phyloP scores from a whole-genome alignment of 2,888 invertebrate species.

The Onchidella celtica region DNA sequence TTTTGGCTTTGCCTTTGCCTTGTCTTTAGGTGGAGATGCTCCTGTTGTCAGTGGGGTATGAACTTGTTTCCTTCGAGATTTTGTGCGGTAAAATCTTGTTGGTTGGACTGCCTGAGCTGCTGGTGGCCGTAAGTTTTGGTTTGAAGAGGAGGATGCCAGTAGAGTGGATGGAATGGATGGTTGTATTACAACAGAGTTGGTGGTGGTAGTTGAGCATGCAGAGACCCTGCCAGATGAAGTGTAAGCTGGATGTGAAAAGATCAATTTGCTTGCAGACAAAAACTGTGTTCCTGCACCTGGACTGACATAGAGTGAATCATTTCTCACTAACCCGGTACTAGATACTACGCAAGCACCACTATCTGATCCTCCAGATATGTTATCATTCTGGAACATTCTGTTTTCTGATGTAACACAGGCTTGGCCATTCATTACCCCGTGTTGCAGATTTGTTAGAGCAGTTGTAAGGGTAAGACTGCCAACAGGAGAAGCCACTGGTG shows the following conservation, averaged over 20 bases:
- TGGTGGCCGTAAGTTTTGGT: no score
- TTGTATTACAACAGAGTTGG: not conserved
- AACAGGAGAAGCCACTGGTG: no score
- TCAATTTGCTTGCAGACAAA: not conserved
- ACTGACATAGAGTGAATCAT: no score
- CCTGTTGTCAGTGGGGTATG: slow-evolving; percentile 32
- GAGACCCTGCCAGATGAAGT: not conserved
- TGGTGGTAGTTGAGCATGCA: not conserved
- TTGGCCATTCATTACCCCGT: no score
- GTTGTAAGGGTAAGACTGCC: no score
- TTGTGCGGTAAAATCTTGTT: not conserved
- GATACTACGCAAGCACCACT: no score
- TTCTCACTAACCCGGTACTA: no score
- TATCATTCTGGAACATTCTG: no score
- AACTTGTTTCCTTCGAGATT: slow-evolving; percentile 45
- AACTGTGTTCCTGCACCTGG: not conserved
- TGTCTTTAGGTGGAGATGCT: slow-evolving; percentile 3
- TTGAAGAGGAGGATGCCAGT: no score
- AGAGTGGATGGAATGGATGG: not conserved
- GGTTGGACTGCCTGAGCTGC: not conserved
- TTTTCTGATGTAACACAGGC: no score
- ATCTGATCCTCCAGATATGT: no score
- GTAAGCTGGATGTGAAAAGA: not conserved
- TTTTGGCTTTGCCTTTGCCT: not conserved
- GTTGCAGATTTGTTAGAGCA: no score